phyloP scores from a whole-genome alignment of 2,797 vertebrate genomes.

The Arrhamphus sclerolepis region DNA sequence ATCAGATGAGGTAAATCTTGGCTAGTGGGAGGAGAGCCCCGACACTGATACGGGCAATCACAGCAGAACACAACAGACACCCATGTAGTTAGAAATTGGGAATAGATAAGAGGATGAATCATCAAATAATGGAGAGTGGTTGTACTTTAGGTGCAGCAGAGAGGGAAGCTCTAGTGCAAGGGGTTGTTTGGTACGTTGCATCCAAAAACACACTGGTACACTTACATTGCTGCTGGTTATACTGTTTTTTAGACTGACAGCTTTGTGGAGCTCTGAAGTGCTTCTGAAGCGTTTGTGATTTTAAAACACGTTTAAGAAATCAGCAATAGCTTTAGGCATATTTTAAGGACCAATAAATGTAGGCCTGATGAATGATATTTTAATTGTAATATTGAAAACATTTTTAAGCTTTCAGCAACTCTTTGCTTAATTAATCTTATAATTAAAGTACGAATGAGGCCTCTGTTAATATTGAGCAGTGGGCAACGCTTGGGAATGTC shows the following conservation, averaged over 20 bases:
- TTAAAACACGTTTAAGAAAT: slow-evolving; percentile 4
- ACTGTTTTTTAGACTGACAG: not conserved
- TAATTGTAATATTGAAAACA: slow-evolving; percentile 13
- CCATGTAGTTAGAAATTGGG: slow-evolving; percentile 7
- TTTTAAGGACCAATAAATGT: not conserved
- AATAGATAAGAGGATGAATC: slow-evolving; percentile 14
- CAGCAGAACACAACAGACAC: slow-evolving; percentile 36
- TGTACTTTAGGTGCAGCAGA: not conserved
- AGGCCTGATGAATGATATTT: slow-evolving; percentile 6
- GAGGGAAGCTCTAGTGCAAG: slow-evolving; percentile 1
- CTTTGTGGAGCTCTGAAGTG: slow-evolving; percentile 7
- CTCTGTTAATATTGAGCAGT: slow-evolving; percentile 39
- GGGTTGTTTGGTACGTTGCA: slow-evolving; percentile 21
- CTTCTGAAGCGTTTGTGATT: not conserved
- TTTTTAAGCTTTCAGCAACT: slow-evolving; percentile 34
- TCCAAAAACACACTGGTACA: slow-evolving; percentile 7
- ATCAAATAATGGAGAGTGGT: slow-evolving; percentile 15
- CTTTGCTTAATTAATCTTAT: slow-evolving; percentile 18
- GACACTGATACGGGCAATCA: slow-evolving; percentile 46
- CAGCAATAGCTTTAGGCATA: not conserved
- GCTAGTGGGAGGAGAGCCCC: slow-evolving; percentile 48
- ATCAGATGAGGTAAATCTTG: slow-evolving; percentile 57
- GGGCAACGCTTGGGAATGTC: slow-evolving; percentile 26
- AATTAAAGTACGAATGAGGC: slow-evolving; percentile 51
- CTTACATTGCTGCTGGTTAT: slow-evolving; percentile 15